Evolutionary conservation across 2,113 vertebrate genomes (phyloP).

Genomic region (Petrocephalus microphthalmus): DNA sequence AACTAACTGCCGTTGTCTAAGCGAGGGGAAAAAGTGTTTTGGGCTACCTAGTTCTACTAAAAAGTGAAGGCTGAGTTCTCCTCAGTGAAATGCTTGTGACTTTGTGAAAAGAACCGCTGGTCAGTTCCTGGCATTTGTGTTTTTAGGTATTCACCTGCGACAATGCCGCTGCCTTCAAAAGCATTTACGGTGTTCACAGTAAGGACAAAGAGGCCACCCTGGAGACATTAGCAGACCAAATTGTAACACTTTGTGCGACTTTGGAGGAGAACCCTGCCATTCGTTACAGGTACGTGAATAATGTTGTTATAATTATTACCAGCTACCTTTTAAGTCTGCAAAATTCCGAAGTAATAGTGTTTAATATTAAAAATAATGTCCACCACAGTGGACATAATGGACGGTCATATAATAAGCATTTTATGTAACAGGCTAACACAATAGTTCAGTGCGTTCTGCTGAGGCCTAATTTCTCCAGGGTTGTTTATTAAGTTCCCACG

Average conservation of each 20-base stretch:
- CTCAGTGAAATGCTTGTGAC: neutral
- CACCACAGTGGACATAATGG: neutral
- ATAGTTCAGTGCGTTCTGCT: neutral
- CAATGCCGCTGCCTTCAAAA: slow-evolving; percentile 77
- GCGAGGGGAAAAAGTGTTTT: neutral
- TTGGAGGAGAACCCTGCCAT: slow-evolving; percentile 91
- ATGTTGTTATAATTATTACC: neutral
- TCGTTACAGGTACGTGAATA: slow-evolving; percentile 69
- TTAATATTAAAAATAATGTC: neutral
- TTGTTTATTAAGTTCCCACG: neutral
- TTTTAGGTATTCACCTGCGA: slow-evolving; percentile 89
- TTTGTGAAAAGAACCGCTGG: neutral
- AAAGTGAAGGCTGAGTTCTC: neutral
- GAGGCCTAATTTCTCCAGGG: neutral
- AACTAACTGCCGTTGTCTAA: neutral
- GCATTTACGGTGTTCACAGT: slow-evolving; percentile 77
- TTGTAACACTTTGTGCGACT: slow-evolving; percentile 87
- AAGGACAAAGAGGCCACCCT: slow-evolving; percentile 66
- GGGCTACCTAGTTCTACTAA: too few species aligned
- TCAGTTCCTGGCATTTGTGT: slow-evolving; percentile 22
- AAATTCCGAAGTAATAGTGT: neutral
- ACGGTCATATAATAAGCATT: neutral
- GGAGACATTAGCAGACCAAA: slow-evolving; percentile 80
- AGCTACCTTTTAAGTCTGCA: neutral
- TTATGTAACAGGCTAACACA: neutral